phyloP scores from a whole-genome alignment of 2,888 invertebrate species.

The Entomobrya proxima region DNA sequence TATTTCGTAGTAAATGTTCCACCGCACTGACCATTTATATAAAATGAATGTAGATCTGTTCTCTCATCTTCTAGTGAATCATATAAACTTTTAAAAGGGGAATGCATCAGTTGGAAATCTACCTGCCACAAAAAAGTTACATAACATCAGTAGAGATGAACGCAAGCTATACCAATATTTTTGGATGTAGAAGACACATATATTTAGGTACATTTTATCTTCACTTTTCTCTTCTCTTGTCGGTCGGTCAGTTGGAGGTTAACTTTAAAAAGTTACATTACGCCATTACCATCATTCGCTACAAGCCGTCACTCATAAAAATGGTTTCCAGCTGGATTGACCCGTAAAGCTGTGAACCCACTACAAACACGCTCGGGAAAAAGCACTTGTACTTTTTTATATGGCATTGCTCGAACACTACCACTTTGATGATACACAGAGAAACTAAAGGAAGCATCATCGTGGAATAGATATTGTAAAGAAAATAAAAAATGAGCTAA shows the following conservation, averaged over 20 bases:
- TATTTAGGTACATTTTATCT: not conserved
- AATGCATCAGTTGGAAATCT: slow-evolving; percentile 43
- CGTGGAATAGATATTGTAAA: slow-evolving; percentile 10
- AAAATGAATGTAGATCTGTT: slow-evolving; percentile 28
- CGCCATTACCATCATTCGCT: slow-evolving; percentile 63
- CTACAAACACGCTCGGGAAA: not conserved
- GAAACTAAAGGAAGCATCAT: not conserved
- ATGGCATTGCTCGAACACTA: not conserved
- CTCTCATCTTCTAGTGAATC: slow-evolving; percentile 14
- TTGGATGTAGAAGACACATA: not conserved
- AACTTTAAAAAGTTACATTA: slow-evolving; percentile 57
- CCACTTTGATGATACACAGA: not conserved
- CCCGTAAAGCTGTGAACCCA: slow-evolving; percentile 48
- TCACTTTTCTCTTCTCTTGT: slow-evolving; percentile 20
- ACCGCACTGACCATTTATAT: slow-evolving; percentile 42
- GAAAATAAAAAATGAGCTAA: slow-evolving; percentile 45
- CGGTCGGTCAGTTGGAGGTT: slow-evolving; percentile 57
- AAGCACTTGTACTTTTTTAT: not conserved
- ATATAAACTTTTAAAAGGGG: slow-evolving; percentile 46
- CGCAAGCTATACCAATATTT: not conserved
- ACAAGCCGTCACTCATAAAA: slow-evolving; percentile 67
- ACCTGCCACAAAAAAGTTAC: slow-evolving; percentile 49
- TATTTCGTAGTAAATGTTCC: slow-evolving; percentile 20
- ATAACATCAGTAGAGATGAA: not conserved
- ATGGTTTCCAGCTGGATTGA: slow-evolving; percentile 66